phyloP scores from a whole-genome alignment of 2,113 vertebrate genomes.

The Gymnogyps californianus region DNA sequence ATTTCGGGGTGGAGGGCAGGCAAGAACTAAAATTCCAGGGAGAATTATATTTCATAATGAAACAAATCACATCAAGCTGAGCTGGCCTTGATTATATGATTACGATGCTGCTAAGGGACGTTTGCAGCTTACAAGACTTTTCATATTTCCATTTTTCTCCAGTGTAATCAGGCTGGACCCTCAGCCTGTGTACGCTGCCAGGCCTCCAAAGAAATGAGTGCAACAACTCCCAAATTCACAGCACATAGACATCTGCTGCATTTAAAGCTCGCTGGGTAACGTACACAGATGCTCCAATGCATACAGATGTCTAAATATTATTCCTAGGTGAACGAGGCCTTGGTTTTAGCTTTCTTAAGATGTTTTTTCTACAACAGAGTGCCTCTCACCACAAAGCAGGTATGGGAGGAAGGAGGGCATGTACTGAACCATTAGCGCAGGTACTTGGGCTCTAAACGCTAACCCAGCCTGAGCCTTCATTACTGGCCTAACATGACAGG shows the following conservation, averaged over 20 bases:
- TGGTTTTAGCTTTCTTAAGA: not conserved
- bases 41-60: conserved; percentile 2
- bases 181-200: not conserved
- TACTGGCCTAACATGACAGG: not conserved
- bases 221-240: not conserved
- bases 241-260: not conserved
- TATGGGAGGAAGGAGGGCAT: not conserved
- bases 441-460: not conserved
- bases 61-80: not conserved
- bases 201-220: not conserved
- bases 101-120: not conserved
- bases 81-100: not conserved
- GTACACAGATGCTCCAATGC: not conserved
- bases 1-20: not conserved
- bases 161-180: not conserved
- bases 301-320: not conserved
- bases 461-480: not conserved
- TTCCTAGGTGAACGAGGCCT: not conserved
- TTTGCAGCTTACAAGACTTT: not conserved
- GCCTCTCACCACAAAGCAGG: too few relatives aligned
- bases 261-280: not conserved
- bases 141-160: not conserved
- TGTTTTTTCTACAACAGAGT: not conserved
- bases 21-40: not conserved
- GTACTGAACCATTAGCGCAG: not conserved